Conservation (phyloP, 2,113 vertebrate genomes). For the Pipra filicauda region DNA sequence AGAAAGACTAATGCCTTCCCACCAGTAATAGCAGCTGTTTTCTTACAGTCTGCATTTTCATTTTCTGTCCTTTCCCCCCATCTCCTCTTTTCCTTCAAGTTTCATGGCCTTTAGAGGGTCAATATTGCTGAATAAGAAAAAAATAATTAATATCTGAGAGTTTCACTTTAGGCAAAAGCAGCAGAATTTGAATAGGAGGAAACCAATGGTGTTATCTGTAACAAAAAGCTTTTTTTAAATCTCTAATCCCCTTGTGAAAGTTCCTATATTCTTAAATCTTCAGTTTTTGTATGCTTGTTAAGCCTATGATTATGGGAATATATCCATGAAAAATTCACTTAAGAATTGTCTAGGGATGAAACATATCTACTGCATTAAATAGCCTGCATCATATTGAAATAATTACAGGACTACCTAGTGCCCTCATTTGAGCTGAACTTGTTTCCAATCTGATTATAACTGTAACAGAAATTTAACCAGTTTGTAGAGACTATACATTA, state of each 20-base stretch:
- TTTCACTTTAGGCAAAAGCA: constrained; percentile 1
- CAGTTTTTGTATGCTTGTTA: neutral
- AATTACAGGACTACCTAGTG: neutral
- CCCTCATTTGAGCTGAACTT: neutral
- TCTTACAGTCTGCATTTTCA: neutral
- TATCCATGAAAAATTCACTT: constrained; percentile 31
- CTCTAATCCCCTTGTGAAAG: neutral
- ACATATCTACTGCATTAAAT: neutral
- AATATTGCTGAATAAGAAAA: neutral
- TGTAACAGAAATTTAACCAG: neutral
- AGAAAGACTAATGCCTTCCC: neutral
- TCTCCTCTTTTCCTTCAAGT: neutral
- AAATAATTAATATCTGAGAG: neutral
- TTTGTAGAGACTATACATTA: neutral
- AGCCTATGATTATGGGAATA: neutral
- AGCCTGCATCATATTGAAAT: neutral
- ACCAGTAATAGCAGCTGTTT: neutral
- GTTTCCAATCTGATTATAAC: neutral
- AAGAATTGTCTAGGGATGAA: neutral
- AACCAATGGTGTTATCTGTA: neutral
- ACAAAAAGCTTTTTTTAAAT: neutral
- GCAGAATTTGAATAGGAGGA: neutral
- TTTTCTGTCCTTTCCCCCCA: neutral
- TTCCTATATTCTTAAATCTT: neutral
- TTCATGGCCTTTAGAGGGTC: neutral